Evolutionary conservation across 2,797 vertebrate species (phyloP).

Genomic region (Cossypha niveicapilla): DNA sequence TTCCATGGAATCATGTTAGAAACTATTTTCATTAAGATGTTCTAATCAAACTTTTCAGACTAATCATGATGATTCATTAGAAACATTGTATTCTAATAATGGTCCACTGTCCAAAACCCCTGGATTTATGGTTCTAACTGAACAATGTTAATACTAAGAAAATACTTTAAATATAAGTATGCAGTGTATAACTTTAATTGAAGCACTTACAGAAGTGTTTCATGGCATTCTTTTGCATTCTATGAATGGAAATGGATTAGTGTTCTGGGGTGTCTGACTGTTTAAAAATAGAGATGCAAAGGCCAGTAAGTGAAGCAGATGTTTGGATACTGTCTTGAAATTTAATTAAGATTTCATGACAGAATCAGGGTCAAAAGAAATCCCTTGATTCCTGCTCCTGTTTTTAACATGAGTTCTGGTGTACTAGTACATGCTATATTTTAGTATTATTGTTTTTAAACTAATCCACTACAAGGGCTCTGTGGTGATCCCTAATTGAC

Average conservation of each 20-base stretch:
- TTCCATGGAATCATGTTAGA: background rate
- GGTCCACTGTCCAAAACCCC: background rate
- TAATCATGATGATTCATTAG: background rate
- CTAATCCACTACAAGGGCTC: background rate
- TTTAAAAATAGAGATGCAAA: background rate
- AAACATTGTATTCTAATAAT: background rate
- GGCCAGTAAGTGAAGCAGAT: background rate
- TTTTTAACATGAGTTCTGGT: background rate
- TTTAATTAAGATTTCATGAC: background rate
- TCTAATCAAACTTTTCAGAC: background rate
- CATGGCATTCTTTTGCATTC: background rate
- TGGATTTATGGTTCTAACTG: background rate
- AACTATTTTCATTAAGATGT: background rate
- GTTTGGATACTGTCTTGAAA: background rate
- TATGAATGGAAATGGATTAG: background rate
- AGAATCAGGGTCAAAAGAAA: background rate
- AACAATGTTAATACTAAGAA: background rate
- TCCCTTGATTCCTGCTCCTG: background rate
- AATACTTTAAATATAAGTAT: background rate
- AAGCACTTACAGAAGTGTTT: background rate
- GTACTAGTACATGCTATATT: fast-evolving
- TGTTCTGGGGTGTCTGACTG: background rate
- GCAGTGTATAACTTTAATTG: background rate
- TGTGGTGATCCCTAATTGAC: background rate
- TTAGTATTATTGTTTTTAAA: background rate